phyloP scores from a whole-genome alignment of 2,888 invertebrate genomes.

The Apeira syringaria region DNA sequence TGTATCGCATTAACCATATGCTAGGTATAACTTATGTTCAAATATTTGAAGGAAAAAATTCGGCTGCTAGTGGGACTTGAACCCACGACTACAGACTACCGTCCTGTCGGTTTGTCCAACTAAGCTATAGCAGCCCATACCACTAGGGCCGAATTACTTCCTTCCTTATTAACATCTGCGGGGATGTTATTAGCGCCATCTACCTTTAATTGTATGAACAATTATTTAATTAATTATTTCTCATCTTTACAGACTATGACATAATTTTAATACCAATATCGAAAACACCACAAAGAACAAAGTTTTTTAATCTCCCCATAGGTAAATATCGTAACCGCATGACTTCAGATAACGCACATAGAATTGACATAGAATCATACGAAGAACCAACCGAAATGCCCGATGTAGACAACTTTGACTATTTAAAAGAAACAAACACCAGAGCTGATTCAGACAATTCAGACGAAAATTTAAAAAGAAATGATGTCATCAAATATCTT shows the following conservation, averaged over 20 bases:
- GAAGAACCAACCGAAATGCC: constrained; percentile 56
- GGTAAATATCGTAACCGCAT: constrained; percentile 19
- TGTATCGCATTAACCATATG: no score
- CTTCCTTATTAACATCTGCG: no score
- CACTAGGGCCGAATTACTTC: no score
- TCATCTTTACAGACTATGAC: constrained; percentile 28
- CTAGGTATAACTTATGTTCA: no score
- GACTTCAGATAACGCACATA: constrained; percentile 20
- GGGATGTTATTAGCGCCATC: no score
- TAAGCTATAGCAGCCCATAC: no score
- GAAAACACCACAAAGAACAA: constrained; percentile 18
- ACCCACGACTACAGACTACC: no score
- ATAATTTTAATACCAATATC: constrained; percentile 14
- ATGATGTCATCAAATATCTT: constrained; percentile 7
- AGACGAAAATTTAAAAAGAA: neutral
- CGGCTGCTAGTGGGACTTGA: no score
- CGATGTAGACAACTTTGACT: constrained; percentile 60
- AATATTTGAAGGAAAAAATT: no score
- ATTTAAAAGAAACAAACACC: constrained; percentile 34
- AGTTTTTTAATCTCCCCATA: constrained; percentile 1
- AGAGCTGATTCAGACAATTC: neutral
- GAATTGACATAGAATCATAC: constrained; percentile 59
- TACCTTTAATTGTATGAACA: no score
- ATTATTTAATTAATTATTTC: no score
- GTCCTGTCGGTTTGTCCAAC: no score